These are phyloP conservation scores for Leptobrachium leishanense DNA, from an alignment of 2,113 vertebrate species.

Conservation along the genomic window DNA sequence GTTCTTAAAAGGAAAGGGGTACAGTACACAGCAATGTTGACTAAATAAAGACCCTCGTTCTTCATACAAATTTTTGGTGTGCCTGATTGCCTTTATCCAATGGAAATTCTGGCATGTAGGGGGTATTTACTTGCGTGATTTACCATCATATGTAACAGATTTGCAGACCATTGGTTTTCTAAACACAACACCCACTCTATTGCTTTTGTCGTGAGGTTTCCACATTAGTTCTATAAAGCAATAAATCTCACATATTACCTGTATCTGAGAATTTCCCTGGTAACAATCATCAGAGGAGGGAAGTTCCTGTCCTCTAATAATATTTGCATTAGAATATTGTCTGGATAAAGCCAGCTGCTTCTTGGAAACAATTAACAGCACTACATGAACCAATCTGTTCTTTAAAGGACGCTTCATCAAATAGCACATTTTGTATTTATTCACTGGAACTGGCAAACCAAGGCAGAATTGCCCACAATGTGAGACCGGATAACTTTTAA, in stretches of 20 bases:
- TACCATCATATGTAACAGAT: neutral
- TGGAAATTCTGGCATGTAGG: neutral
- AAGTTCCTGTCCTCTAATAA: conserved; percentile 36
- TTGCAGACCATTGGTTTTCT: neutral
- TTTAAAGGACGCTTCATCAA: conserved; percentile 37
- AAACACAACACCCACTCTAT: neutral
- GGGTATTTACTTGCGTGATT: neutral
- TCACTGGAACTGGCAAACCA: conserved; percentile 19
- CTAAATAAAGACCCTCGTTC: too few relatives aligned
- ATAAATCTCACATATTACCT: conserved; percentile 2
- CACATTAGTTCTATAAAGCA: conserved; percentile 13
- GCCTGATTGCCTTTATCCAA: too few relatives aligned
- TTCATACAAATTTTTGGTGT: too few relatives aligned
- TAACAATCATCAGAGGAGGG: conserved; percentile 29
- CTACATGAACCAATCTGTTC: conserved; percentile 39
- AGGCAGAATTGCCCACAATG: conserved; percentile 7
- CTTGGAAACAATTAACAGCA: conserved; percentile 46
- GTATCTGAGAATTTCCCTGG: conserved; percentile 27
- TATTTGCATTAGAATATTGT: conserved; percentile 47
- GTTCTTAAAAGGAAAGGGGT: too few relatives aligned
- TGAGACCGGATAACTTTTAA: conserved; percentile 10
- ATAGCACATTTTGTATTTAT: conserved; percentile 47
- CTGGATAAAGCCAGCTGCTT: conserved; percentile 46
- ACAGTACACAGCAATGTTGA: too few relatives aligned
- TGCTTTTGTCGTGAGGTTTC: neutral